Conservation (phyloP, 1,140 invertebrate genomes). For the Brachionus koreanus region DNA sequence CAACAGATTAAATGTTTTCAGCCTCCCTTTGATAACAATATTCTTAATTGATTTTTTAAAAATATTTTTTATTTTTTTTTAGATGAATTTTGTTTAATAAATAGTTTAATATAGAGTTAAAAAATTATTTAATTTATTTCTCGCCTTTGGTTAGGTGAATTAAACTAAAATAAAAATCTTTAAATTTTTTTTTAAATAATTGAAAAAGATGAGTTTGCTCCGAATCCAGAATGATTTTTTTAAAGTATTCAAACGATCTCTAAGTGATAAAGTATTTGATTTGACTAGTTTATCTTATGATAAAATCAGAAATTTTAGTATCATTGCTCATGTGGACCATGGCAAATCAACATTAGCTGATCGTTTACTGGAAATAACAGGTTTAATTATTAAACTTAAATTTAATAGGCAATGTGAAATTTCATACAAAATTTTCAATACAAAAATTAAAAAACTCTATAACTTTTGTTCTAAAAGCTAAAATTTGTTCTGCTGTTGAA, state of each 20-base stretch:
- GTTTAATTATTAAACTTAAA: constrained; percentile 49
- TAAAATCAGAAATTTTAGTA: constrained; percentile 85
- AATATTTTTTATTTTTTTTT: constrained; percentile 6
- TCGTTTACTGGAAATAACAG: constrained; percentile 80
- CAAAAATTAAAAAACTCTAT: too few species aligned
- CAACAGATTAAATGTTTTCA: constrained; percentile 93
- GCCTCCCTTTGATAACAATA: constrained; percentile 74
- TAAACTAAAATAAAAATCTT: not conserved
- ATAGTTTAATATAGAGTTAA: not conserved
- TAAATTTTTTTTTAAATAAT: not conserved
- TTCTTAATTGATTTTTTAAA: not conserved
- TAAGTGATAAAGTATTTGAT: constrained; percentile 46
- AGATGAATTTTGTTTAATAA: constrained; percentile 15
- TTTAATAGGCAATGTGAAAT: too few species aligned
- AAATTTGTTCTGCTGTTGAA: too few species aligned
- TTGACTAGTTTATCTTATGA: constrained; percentile 62
- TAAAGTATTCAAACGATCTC: not conserved
- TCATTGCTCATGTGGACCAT: constrained; percentile 96
- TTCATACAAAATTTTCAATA: too few species aligned
- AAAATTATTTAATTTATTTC: not conserved
- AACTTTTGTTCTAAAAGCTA: too few species aligned
- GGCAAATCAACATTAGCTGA: constrained; percentile 91
- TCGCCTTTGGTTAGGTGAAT: constrained; percentile 22
- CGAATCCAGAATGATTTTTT: not conserved
- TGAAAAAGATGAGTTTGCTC: not conserved